A percentile compares a stretch with the other conserved stretches of the same genome.
Evolutionary conservation across 2,113 vertebrate species (phyloP).

Genomic region (Forbesichthys papilliferus): DNA sequence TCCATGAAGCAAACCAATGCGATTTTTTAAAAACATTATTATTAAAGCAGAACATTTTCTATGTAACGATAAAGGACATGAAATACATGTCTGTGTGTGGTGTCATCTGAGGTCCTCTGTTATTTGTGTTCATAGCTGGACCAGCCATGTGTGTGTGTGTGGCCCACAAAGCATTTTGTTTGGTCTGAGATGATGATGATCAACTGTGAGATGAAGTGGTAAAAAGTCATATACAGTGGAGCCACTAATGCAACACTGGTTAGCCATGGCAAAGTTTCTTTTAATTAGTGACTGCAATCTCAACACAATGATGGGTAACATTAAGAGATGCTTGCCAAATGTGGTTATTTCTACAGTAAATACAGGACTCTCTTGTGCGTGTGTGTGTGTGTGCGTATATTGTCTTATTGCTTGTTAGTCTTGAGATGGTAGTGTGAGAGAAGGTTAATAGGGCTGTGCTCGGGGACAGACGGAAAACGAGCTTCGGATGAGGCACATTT

Average conservation of each 20-base stretch:
- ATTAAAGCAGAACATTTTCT: not conserved
- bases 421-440: not conserved
- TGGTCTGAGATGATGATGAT: no score
- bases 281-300: not conserved
- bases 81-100: not conserved
- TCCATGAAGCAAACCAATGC: no score
- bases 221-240: no score
- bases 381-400: not conserved
- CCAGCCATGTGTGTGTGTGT: not conserved
- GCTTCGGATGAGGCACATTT: conserved; percentile 63
- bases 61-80: not conserved
- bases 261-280: not conserved
- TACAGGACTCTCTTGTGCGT: not conserved
- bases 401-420: not conserved
- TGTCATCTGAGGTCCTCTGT: not conserved
- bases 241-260: no score
- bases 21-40: no score
- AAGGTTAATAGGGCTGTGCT: conserved; percentile 17
- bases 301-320: not conserved
- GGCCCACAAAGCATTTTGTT: no score
- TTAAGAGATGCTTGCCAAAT: not conserved
- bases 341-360: not conserved
- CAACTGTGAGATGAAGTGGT: not conserved
- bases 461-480: conserved; percentile 30
- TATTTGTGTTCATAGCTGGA: not conserved